phyloP scores from a whole-genome alignment of 2,113 vertebrate species.

The Catagonus wagneri region DNA sequence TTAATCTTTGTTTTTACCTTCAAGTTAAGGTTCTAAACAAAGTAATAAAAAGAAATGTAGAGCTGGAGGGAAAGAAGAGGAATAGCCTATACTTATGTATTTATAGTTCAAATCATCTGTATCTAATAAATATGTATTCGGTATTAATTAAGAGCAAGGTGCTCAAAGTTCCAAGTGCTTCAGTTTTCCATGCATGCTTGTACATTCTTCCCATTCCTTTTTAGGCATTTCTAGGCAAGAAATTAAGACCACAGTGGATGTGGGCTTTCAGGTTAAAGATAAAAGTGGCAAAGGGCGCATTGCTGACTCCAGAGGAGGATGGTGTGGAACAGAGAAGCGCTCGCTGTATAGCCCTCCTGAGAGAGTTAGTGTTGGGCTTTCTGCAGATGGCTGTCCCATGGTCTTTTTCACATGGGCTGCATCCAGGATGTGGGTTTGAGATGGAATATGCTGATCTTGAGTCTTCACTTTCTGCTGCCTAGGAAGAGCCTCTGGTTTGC shows the following conservation, averaged over 20 bases:
- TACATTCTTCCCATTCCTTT: neutral
- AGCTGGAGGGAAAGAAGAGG: neutral
- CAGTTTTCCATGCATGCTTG: neutral
- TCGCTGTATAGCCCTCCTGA: neutral
- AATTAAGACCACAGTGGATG: neutral
- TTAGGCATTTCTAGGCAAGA: neutral
- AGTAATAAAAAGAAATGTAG: neutral
- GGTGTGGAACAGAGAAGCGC: neutral
- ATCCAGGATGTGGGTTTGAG: neutral
- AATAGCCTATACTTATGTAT: neutral
- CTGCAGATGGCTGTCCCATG: neutral
- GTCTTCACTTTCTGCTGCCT: neutral
- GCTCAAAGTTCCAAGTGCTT: neutral
- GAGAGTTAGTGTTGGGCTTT: neutral
- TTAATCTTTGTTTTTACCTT: neutral
- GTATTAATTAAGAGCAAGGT: neutral
- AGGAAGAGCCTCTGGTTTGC: neutral
- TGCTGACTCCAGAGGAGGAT: too few species aligned
- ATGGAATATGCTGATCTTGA: neutral
- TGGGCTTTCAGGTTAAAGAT: neutral
- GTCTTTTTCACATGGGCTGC: accelerated
- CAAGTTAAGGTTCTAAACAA: neutral
- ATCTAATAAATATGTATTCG: neutral
- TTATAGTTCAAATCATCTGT: neutral
- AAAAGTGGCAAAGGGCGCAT: neutral